Conservation (phyloP, 2,888 invertebrate genomes). For the Drosophila cognata region DNA sequence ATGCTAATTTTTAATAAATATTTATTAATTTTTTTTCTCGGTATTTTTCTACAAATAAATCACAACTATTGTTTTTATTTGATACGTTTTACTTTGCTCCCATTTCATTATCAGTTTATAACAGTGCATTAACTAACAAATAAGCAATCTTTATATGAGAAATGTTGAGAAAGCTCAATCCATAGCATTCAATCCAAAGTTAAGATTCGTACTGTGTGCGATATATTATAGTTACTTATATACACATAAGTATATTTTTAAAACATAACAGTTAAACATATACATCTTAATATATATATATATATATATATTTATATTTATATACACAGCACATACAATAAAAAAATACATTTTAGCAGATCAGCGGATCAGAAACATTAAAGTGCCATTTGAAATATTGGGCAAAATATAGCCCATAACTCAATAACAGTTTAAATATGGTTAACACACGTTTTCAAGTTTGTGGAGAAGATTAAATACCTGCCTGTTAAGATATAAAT, state of each 20-base stretch:
- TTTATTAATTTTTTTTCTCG: constrained; percentile 47
- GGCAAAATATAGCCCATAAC: constrained; percentile 15
- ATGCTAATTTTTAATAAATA: constrained; percentile 52
- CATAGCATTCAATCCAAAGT: constrained; percentile 47
- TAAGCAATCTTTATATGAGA: constrained; percentile 8
- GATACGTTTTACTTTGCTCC: constrained; percentile 12
- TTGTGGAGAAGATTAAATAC: constrained; percentile 9
- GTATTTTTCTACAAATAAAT: constrained; percentile 48
- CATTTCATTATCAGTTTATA: constrained; percentile 1
- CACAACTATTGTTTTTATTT: constrained; percentile 24
- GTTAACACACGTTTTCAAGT: constrained; percentile 33
- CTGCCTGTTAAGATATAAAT: constrained; percentile 15
- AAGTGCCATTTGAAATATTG: constrained; percentile 33
- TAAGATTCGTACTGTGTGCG: constrained; percentile 47
- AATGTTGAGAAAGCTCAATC: constrained; percentile 32
- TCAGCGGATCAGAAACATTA: constrained; percentile 20
- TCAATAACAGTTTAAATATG: constrained; percentile 31
- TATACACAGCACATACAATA: constrained; percentile 18
- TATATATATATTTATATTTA: constrained; percentile 32
- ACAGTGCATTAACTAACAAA: constrained; percentile 19
- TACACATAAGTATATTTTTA: constrained; percentile 32
- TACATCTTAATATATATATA: constrained; percentile 25
- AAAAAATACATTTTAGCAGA: constrained; percentile 34
- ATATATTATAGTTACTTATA: constrained; percentile 63
- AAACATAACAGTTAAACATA: constrained; percentile 36